These are phyloP conservation scores for Alviniconcha strummeri DNA, from an alignment of 2,888 invertebrate genomes.

Conservation along the genomic window DNA sequence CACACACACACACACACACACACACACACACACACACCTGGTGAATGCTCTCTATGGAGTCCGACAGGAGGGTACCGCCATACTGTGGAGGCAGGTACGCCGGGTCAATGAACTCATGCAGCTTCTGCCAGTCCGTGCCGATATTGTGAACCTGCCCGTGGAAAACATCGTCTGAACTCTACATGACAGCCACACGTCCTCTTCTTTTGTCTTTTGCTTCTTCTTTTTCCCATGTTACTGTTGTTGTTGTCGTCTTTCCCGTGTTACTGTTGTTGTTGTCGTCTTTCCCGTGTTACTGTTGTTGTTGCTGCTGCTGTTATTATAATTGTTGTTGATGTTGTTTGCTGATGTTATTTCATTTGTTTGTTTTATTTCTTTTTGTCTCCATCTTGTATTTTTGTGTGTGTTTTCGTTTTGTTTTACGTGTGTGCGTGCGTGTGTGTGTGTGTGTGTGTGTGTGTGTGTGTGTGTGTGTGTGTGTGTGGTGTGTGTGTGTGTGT, in stretches of 20 bases:
- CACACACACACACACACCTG: no score
- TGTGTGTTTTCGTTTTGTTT: background rate
- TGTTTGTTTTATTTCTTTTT: background rate
- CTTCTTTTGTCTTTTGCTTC: no score
- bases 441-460: background rate
- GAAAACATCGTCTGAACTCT: background rate
- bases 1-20: no score
- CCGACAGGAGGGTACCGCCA: conserved; percentile 13
- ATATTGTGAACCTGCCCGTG: background rate
- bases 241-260: no score
- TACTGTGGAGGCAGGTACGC: conserved; percentile 5
- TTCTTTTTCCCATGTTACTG: background rate
- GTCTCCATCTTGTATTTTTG: background rate
- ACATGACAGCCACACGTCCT: no score
- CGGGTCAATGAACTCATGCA: conserved; percentile 26
- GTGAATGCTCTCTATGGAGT: background rate
- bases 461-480: background rate
- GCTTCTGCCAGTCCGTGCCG: conserved; percentile 24
- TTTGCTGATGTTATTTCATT: background rate
- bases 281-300: no score
- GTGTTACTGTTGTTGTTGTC: no score
- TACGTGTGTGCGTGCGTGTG: background rate
- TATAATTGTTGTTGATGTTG: background rate
- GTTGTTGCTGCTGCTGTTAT: background rate
- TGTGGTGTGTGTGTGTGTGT: conserved; percentile 3